These are phyloP conservation scores for Venusia cambrica DNA, from an alignment of 2,888 invertebrate genomes.

Conservation along the genomic window DNA sequence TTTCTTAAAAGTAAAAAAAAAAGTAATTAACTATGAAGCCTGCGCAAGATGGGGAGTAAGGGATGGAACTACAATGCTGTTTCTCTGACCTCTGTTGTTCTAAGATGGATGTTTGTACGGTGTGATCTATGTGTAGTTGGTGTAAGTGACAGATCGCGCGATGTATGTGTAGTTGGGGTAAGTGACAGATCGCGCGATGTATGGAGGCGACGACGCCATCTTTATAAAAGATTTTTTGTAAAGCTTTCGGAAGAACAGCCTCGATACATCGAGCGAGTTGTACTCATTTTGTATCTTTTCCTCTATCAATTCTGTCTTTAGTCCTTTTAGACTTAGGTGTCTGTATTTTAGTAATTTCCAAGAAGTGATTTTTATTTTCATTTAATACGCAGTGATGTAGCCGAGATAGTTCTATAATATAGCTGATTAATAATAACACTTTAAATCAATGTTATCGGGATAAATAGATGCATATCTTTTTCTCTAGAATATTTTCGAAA, in stretches of 20 bases:
- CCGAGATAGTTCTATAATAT: slow-evolving; percentile 55
- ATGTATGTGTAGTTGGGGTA: slow-evolving; percentile 43
- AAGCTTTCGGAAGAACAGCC: not conserved
- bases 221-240: not conserved
- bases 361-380: slow-evolving; percentile 15
- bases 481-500: slow-evolving; percentile 77
- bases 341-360: slow-evolving; percentile 26
- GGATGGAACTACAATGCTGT: slow-evolving; percentile 43
- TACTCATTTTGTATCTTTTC: slow-evolving; percentile 24
- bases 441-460: slow-evolving; percentile 67
- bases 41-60: slow-evolving; percentile 43
- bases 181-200: slow-evolving; percentile 50
- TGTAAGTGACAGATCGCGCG: slow-evolving; percentile 54
- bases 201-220: too few species aligned
- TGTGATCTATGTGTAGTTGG: slow-evolving; percentile 53
- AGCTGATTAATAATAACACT: slow-evolving; percentile 51
- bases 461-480: slow-evolving; percentile 80
- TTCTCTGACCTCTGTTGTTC: slow-evolving; percentile 44
- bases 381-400: slow-evolving; percentile 62
- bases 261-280: slow-evolving; percentile 16
- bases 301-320: slow-evolving; percentile 17
- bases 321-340: slow-evolving; percentile 19
- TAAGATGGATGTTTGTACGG: slow-evolving; percentile 61
- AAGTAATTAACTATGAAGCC: slow-evolving; percentile 43
- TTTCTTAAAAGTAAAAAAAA: slow-evolving; percentile 49